A percentile compares a stretch with the other conserved stretches of the same genome.
These are phyloP conservation scores for Camptogramma bilineatum DNA, from an alignment of 2,888 invertebrate species.

Conservation along the genomic window DNA sequence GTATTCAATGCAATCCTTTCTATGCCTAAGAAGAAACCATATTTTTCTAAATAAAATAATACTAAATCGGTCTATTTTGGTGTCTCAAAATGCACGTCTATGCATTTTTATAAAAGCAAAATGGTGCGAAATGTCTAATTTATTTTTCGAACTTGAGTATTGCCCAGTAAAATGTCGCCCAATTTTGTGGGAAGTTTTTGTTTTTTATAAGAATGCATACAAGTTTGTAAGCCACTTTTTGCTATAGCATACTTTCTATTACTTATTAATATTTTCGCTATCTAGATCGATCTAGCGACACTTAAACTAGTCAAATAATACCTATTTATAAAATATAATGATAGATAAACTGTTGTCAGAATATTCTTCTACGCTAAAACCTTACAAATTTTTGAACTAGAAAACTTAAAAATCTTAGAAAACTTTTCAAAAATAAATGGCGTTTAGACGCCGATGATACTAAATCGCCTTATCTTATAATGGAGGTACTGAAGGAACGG, in stretches of 20 bases:
- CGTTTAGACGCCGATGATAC: constrained; percentile 62
- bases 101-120: constrained; percentile 68
- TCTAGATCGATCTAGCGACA: constrained; percentile 73
- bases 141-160: constrained; percentile 63
- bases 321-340: constrained; percentile 65
- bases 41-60: constrained; percentile 73
- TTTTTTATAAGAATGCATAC: constrained; percentile 67
- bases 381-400: constrained; percentile 76
- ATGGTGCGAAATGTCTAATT: constrained; percentile 52
- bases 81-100: constrained; percentile 52
- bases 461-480: constrained; percentile 58
- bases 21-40: constrained; percentile 66
- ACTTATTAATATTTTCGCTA: constrained; percentile 69
- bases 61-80: constrained; percentile 58
- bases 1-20: constrained; percentile 67
- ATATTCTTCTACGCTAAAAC: constrained; percentile 84
- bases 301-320: constrained; percentile 69
- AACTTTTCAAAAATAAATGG: constrained; percentile 60
- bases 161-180: constrained; percentile 52
- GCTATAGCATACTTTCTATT: constrained; percentile 67
- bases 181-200: constrained; percentile 51
- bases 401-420: constrained; percentile 73
- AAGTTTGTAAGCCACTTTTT: constrained; percentile 64
- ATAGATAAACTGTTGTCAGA: constrained; percentile 77
- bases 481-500: constrained; percentile 58